Evolutionary conservation across 2,888 invertebrate species (phyloP).

Genomic region (Tineola bisselliella): DNA sequence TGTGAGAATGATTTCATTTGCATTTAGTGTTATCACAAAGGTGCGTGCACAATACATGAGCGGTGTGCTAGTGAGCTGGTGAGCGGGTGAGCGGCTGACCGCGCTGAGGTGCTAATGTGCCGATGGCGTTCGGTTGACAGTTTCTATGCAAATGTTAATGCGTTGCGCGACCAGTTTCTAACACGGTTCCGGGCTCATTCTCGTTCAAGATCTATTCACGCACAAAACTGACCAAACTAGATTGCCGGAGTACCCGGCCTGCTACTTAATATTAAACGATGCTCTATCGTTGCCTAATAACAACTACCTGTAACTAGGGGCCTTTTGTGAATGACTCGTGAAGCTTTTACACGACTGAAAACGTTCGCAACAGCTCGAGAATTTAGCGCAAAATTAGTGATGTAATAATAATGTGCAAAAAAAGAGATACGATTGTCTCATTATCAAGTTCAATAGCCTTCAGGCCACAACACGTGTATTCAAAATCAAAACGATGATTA

Average conservation of each 20-base stretch:
- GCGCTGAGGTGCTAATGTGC: constrained; percentile 49
- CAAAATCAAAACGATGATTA: constrained; percentile 42
- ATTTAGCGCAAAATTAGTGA: constrained; percentile 36
- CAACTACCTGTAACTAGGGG: background rate
- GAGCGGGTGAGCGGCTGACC: constrained; percentile 17
- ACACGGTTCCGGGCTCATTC: constrained; percentile 51
- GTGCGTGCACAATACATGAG: constrained; percentile 11
- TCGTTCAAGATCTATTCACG: constrained; percentile 40
- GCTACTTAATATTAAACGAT: background rate
- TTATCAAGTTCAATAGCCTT: constrained; percentile 68
- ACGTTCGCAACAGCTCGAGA: constrained; percentile 17
- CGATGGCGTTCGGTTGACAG: constrained; percentile 56
- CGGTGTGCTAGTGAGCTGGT: too few species aligned
- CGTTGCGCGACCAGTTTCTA: constrained; percentile 58
- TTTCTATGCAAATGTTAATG: constrained; percentile 66
- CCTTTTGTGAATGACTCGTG: background rate
- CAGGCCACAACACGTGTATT: constrained; percentile 61
- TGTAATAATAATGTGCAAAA: constrained; percentile 51
- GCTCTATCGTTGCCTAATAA: background rate
- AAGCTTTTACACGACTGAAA: constrained; percentile 15
- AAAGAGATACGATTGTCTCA: constrained; percentile 55
- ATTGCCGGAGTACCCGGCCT: background rate
- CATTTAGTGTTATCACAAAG: constrained; percentile 5
- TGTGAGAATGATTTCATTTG: constrained; percentile 2
- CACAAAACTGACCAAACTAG: constrained; percentile 27